phyloP scores from a whole-genome alignment of 2,888 invertebrate species.

The Mongoloraphidia duomilia region DNA sequence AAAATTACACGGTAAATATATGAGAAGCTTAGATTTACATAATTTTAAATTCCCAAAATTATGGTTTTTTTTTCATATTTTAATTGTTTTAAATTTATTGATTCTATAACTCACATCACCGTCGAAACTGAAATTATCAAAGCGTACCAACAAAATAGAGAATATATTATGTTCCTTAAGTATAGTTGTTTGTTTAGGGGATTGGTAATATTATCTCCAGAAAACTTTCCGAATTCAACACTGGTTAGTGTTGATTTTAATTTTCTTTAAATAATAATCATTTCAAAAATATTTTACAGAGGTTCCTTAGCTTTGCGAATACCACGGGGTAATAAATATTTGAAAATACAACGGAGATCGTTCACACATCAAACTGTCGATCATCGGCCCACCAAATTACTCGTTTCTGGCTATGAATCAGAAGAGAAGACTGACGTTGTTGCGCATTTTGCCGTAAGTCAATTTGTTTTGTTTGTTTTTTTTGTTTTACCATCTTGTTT shows the following conservation, averaged over 20 bases:
- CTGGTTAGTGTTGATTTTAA: slow-evolving; percentile 15
- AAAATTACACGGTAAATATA: too few species aligned
- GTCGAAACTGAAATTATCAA: too few species aligned
- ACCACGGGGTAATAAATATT: slow-evolving; percentile 4
- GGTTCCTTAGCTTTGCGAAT: slow-evolving; percentile 2
- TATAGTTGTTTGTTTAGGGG: too few species aligned
- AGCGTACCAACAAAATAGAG: too few species aligned
- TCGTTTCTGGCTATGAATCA: slow-evolving; percentile 74
- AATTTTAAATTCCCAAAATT: too few species aligned
- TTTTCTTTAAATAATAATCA: background rate
- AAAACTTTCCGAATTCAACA: slow-evolving; percentile 17
- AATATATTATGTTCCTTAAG: too few species aligned
- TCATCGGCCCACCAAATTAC: slow-evolving; percentile 71
- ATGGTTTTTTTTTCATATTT: too few species aligned
- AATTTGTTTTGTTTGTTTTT: background rate
- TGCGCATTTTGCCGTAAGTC: slow-evolving; percentile 68
- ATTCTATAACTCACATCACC: too few species aligned
- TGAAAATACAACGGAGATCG: background rate
- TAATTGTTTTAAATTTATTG: too few species aligned
- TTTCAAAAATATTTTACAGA: background rate
- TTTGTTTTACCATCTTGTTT: background rate
- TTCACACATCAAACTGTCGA: slow-evolving; percentile 41
- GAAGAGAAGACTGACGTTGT: slow-evolving; percentile 70
- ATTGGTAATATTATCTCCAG: too few species aligned
- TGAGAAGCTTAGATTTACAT: too few species aligned